These are phyloP conservation scores for Platorchestia sp. DNA, from an alignment of 1,140 invertebrate genomes.

Conservation along the genomic window DNA sequence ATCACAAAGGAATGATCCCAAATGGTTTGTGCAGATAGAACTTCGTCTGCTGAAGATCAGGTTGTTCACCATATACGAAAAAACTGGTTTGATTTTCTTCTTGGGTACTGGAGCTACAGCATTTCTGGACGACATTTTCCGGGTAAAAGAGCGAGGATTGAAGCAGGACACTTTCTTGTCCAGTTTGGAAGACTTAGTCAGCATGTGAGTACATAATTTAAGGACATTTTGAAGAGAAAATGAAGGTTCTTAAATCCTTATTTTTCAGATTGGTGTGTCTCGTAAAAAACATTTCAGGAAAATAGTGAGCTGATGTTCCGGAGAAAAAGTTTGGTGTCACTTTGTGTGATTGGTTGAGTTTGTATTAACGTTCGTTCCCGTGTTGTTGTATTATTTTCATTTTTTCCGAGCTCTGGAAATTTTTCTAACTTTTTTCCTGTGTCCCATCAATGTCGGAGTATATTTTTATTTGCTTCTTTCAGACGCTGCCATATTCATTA, in stretches of 20 bases:
- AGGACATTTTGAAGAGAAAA: neutral
- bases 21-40: neutral
- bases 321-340: too few relatives aligned
- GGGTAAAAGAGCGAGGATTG: neutral
- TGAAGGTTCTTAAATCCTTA: neutral
- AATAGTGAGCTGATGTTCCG: too few relatives aligned
- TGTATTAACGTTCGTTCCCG: too few relatives aligned
- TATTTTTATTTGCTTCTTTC: too few relatives aligned
- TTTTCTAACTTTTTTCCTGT: too few relatives aligned
- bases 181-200: neutral
- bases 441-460: too few relatives aligned
- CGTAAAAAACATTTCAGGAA: neutral
- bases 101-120: neutral
- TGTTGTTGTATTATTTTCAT: too few relatives aligned
- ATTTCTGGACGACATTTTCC: neutral
- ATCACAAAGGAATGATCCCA: neutral
- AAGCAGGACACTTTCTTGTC: neutral
- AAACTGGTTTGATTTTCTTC: neutral
- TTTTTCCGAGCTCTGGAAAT: too few relatives aligned
- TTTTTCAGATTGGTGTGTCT: neutral
- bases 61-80: neutral
- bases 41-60: conserved; percentile 31
- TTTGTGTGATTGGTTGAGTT: too few relatives aligned
- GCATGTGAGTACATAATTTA: neutral
- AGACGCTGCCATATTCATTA: too few relatives aligned